Evolutionary conservation across 2,113 vertebrate species (phyloP), one percentile per base, ranked within the genome.

Genomic region (Trematocara unimaculatum): DNA sequence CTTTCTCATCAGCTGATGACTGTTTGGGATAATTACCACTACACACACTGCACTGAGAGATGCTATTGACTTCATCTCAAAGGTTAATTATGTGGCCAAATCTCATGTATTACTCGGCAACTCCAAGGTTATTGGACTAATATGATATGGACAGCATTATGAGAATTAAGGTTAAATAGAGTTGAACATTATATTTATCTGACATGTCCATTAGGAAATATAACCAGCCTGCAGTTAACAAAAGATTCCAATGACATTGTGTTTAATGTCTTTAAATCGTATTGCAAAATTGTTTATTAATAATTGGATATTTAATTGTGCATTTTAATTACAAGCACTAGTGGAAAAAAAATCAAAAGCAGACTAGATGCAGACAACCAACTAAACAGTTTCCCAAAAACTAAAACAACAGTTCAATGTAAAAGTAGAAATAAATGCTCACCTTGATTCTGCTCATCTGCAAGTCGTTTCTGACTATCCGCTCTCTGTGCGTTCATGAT

Each of bases 391-490:
- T 64, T 35, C 31, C 31, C 9, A 82, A 62, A 14, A 81, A 15
- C 60, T 20, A 23, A 81, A 58, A 38, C 6, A 38, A 1, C 33
- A 38, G 1, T 31, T 77, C 10, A 31, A 5, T 64, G 8, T 70
- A 80, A 55, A 40, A 58, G 60, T 29, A n/a, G 3, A 74, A 54
- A 55, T 56, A 6, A 49, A 77, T 42, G 1, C 90, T 94, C 79
- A 94, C 93, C 93, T 91, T 53, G 56, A n/a, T 8, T 56, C 56
- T 79, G 79, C 62, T 26, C 55, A 3, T 58, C 12, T 56, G 77
- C 58, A 17, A n/a, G 7, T 31, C 4, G 33, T 55, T 49, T 31
- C 47, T 81, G 8, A 7, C 2, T 13, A 4, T 23, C 53, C 17
- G n/a, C 82, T 26, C 67, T 29, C 55, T 81, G 53, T 7, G 77